Percentiles rank a stretch among this genome's conserved stretches.
phyloP scores from a whole-genome alignment of 2,888 invertebrate genomes.

The Labia minor region DNA sequence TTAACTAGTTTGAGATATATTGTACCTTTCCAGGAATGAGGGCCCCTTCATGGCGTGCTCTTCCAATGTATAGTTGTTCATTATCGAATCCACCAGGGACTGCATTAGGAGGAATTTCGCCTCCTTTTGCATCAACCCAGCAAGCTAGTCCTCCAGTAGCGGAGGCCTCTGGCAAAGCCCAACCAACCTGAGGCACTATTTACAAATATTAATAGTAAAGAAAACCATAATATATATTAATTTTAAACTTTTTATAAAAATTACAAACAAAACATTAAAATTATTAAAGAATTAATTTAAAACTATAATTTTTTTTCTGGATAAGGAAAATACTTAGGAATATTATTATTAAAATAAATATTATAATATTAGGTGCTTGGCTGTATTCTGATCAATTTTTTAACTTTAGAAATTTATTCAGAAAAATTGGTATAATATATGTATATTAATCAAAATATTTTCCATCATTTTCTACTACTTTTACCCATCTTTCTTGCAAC shows the following conservation, averaged over 20 bases:
- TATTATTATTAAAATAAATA: no score
- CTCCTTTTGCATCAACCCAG: conserved; percentile 58
- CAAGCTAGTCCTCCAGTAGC: conserved; percentile 38
- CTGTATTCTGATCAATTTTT: no score
- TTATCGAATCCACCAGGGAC: conserved; percentile 55
- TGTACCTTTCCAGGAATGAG: conserved; percentile 60
- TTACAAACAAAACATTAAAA: background rate
- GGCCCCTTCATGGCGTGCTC: conserved; percentile 60
- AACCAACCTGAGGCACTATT: conserved; percentile 22
- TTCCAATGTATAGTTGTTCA: conserved; percentile 54
- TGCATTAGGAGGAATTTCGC: conserved; percentile 61
- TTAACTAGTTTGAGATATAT: no score
- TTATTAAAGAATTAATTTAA: no score
- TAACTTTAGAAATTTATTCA: no score
- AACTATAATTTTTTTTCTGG: no score
- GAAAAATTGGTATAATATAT: no score
- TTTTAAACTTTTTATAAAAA: background rate
- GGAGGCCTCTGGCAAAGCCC: conserved; percentile 19
- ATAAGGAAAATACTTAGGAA: no score
- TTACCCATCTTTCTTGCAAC: no score
- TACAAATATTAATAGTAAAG: background rate
- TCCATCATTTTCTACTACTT: no score
- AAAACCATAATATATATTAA: background rate
- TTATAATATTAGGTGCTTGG: no score
- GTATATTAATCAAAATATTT: no score